Base-by-base conservation (phyloP, 1,140 invertebrate species). In the Heliconius hewitsoni region DNA sequence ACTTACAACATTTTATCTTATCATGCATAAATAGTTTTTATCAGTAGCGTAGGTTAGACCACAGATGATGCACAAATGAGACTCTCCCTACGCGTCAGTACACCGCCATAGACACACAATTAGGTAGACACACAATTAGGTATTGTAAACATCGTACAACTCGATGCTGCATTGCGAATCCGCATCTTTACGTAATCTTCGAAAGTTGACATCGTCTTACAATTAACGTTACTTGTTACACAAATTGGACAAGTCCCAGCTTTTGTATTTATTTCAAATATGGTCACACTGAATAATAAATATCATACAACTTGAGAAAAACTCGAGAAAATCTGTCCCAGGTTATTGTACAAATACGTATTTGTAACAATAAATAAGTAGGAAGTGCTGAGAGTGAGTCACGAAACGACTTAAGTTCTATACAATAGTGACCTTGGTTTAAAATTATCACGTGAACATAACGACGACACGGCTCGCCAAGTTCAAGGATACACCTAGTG, bases 401-500 rank as follows among this genome's bases (percentile, higher is more conserved):
- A 75, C 57, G 50, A 1, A 75, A 75, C 37, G 27, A 55, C 73
- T 66, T 66, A 66, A 75, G 74, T 75, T 55, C 73, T 11, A 80
- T 34, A 66, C 55, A 60, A 57, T 19, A 66, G 50, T 52, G 74
- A 73, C 78, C 76, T 80, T 80, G 73, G 57, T 37, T 73, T 78
- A 73, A 77, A 80, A 76, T 76, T 52, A 80, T 73, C 75, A 80
- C 78, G 76, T 72, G 78, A 79, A 77, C 79, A 77, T 78, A n/a
- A 79, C 83, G 66, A 83, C 80, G 60, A 70, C 72, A 42, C 55
- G 57, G 70, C 72, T 77, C 71, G 77, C 37, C 77, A 84, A 82
- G 83, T 84, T 84, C 81, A 84, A 84, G 83, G 83, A 78, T 77
- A 76, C 42, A 37, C 42, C 11, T 8, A 46, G 34, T 23, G 55